Evolutionary conservation across 2,888 invertebrate species (phyloP).

Genomic region (Dromius quadrimaculatus): DNA sequence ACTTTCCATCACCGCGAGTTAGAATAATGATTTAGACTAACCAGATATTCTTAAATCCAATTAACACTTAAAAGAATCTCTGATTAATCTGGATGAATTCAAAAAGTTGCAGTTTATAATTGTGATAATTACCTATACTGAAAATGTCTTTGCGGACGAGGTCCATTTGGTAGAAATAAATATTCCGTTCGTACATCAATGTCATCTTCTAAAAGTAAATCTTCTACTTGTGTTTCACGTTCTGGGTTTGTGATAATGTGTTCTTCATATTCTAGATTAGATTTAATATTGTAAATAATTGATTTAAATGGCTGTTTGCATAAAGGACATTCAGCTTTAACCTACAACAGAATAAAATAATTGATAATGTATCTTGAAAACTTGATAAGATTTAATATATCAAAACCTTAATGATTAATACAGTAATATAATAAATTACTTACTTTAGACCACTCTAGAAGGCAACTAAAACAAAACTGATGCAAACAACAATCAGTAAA

Average conservation of each 20-base stretch:
- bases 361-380: no score
- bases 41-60: no score
- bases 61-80: no score
- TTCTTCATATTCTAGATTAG: conserved; percentile 89
- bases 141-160: conserved; percentile 61
- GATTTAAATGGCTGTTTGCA: conserved; percentile 93
- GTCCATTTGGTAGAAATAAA: conserved; percentile 59
- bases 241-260: conserved; percentile 69
- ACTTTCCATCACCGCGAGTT: no score
- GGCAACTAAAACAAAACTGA: conserved; percentile 93
- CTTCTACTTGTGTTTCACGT: conserved; percentile 58
- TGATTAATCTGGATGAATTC: no score
- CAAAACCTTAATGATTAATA: no score
- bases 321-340: conserved; percentile 93
- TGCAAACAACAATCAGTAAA: conserved; percentile 94
- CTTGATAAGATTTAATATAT: no score
- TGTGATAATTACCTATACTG: conserved; percentile 63
- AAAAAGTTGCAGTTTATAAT: no score
- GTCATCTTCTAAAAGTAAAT: conserved; percentile 59
- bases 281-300: conserved; percentile 92
- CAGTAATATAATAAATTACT: no score
- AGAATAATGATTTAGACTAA: no score
- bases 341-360: conserved; percentile 71
- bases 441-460: conserved; percentile 94
- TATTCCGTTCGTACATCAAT: conserved; percentile 57